phyloP scores from a whole-genome alignment of 2,888 invertebrate species.

The Mamestra brassicae region DNA sequence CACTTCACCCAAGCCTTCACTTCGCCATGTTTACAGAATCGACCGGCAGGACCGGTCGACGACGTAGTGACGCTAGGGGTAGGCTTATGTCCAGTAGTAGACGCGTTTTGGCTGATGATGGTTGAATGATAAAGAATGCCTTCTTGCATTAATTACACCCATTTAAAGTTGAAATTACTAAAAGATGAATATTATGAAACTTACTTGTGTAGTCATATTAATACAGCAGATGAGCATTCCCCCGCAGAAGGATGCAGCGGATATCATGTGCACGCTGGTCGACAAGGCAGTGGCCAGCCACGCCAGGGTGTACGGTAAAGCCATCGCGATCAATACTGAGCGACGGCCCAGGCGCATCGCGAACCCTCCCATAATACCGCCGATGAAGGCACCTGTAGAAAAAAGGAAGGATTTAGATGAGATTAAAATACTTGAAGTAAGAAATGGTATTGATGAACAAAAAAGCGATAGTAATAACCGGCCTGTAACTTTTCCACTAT shows the following conservation, averaged over 20 bases:
- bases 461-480: not conserved
- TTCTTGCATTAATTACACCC: too few species aligned
- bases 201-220: constrained; percentile 93
- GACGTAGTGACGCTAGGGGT: too few species aligned
- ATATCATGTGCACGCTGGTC: constrained; percentile 94
- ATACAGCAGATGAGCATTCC: constrained; percentile 95
- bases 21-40: too few species aligned
- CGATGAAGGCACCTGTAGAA: constrained; percentile 94
- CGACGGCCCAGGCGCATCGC: constrained; percentile 94
- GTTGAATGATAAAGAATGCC: too few species aligned
- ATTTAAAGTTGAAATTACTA: too few species aligned
- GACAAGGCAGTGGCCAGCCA: constrained; percentile 95
- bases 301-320: constrained; percentile 93
- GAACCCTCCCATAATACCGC: constrained; percentile 95
- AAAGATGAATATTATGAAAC: constrained; percentile 41
- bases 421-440: not conserved
- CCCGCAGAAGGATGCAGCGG: constrained; percentile 95
- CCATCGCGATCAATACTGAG: constrained; percentile 92
- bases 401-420: not conserved
- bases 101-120: not conserved
- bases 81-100: too few species aligned
- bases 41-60: too few species aligned
- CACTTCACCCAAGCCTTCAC: too few species aligned
- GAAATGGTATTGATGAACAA: not conserved
- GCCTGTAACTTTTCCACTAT: too few species aligned